A percentile compares a stretch with the other conserved stretches of the same genome.
Evolutionary conservation across 2,113 vertebrate genomes (phyloP).

Genomic region (Vidua chalybeata): DNA sequence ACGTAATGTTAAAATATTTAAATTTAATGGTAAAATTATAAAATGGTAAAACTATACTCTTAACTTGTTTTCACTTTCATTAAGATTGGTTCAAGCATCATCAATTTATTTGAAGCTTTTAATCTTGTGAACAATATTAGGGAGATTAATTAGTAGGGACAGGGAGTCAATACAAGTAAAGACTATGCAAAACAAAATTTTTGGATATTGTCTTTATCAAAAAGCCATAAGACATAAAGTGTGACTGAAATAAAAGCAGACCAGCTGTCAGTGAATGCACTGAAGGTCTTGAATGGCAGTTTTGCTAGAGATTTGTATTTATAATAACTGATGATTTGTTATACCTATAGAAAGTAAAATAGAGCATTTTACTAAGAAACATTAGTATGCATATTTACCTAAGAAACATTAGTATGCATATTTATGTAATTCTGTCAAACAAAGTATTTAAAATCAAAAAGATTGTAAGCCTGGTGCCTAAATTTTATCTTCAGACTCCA

Average conservation of each 20-base stretch:
- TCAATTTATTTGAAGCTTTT: background rate
- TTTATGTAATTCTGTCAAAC: background rate
- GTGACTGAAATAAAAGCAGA: background rate
- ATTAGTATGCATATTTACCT: too few species aligned
- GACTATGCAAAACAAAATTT: background rate
- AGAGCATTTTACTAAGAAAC: background rate
- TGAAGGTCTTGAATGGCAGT: background rate
- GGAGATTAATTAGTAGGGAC: background rate
- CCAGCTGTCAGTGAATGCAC: background rate
- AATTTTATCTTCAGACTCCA: background rate
- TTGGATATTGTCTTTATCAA: background rate
- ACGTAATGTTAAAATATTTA: background rate
- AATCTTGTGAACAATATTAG: background rate
- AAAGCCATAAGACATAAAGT: background rate
- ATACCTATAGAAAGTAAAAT: background rate
- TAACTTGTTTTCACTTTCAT: background rate
- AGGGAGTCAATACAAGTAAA: background rate
- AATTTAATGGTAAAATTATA: background rate
- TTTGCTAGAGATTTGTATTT: background rate
- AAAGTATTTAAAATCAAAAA: background rate
- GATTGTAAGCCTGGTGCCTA: rapidly evolving
- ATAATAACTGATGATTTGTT: background rate
- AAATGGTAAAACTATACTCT: background rate
- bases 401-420: background rate
- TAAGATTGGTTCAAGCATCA: background rate